Evolutionary conservation across 2,113 vertebrate genomes (phyloP).

Genomic region (Chloropsis cyanopogon): DNA sequence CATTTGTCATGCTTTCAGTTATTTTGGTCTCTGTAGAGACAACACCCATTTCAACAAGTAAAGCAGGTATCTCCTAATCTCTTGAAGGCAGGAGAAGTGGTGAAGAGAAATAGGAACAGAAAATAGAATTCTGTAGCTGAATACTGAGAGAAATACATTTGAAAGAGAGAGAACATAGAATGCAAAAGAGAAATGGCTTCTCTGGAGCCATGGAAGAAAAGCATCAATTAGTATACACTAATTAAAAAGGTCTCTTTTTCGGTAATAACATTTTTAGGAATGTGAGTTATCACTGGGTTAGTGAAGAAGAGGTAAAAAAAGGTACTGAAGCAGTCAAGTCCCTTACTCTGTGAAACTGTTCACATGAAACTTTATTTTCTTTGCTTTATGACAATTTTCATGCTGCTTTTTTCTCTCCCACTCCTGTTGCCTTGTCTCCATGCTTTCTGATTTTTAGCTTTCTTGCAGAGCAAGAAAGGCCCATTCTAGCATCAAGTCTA

Average conservation of each 20-base stretch:
- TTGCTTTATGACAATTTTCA: background rate
- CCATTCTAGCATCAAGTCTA: background rate
- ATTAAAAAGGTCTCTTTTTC: background rate
- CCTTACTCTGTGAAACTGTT: background rate
- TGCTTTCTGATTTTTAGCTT: background rate
- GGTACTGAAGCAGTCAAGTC: background rate
- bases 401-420: background rate
- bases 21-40: background rate
- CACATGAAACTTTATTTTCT: background rate
- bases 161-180: background rate
- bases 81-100: background rate
- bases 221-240: background rate
- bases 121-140: background rate
- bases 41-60: background rate
- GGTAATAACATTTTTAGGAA: background rate
- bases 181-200: background rate
- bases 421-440: background rate
- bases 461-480: background rate
- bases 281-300: background rate
- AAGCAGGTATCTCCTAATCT: background rate
- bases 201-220: background rate
- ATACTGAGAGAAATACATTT: background rate
- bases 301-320: background rate
- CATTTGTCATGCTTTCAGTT: background rate
- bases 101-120: background rate